Evolutionary conservation across 2,113 vertebrate genomes (phyloP).

Genomic region (Lepus europaeus): DNA sequence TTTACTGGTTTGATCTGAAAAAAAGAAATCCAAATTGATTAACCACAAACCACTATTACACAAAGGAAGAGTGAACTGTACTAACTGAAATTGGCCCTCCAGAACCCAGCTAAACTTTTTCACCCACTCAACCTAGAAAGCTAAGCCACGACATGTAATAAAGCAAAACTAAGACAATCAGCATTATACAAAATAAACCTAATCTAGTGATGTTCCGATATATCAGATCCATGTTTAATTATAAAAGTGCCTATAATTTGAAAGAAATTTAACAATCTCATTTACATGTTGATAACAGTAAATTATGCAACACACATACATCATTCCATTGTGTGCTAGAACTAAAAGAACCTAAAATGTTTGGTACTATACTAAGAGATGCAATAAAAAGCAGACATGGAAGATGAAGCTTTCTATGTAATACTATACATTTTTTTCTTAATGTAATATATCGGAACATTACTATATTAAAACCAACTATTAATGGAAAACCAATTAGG

Average conservation of each 20-base stretch:
- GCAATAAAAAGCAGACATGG: constrained; percentile 60
- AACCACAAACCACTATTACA: constrained; percentile 55
- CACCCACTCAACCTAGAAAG: constrained; percentile 79
- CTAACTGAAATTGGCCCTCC: constrained; percentile 74
- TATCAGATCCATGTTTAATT: constrained; percentile 26
- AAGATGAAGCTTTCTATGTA: constrained; percentile 21
- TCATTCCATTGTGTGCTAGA: constrained; percentile 2
- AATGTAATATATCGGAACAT: constrained; percentile 88
- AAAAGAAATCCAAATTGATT: constrained; percentile 77
- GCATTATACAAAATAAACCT: constrained; percentile 75
- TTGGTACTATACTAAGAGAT: constrained; percentile 54
- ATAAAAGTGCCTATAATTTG: constrained; percentile 27
- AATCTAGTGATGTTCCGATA: constrained; percentile 88
- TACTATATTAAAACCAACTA: constrained; percentile 82
- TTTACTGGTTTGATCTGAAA: constrained; percentile 95
- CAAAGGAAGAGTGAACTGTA: neutral
- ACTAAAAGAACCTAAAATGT: constrained; percentile 5
- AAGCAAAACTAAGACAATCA: constrained; percentile 73
- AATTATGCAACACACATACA: neutral
- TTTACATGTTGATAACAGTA: neutral
- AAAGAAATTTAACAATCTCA: neutral
- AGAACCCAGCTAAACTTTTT: constrained; percentile 67
- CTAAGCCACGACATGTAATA: constrained; percentile 79
- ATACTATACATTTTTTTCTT: constrained; percentile 1
- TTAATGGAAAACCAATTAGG: constrained; percentile 80